A percentile compares a stretch with the other conserved stretches of the same genome.
Evolutionary conservation across 2,888 invertebrate genomes (phyloP).

Genomic region (Himalopsyche japonica): DNA sequence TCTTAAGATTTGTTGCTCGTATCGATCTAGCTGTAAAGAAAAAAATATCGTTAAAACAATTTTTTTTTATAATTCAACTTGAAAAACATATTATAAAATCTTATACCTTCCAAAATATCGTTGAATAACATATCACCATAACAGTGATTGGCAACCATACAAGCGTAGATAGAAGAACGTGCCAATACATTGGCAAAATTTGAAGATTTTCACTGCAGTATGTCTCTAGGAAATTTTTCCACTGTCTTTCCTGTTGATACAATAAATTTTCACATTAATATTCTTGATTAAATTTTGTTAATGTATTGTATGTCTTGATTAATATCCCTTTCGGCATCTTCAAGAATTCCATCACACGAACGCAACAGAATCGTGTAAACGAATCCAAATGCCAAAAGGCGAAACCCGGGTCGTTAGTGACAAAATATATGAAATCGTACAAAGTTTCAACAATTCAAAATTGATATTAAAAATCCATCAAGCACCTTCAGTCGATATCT

Average conservation of each 20-base stretch:
- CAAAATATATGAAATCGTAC: no score
- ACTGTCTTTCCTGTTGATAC: slow-evolving; percentile 64
- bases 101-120: slow-evolving; percentile 66
- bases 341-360: no score
- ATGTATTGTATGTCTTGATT: no score
- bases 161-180: slow-evolving; percentile 71
- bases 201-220: slow-evolving; percentile 73
- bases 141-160: slow-evolving; percentile 75
- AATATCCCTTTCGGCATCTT: no score
- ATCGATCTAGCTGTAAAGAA: slow-evolving; percentile 62
- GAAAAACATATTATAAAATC: slow-evolving; percentile 48
- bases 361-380: no score
- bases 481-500: no score
- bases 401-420: no score
- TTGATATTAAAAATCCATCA: no score
- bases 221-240: slow-evolving; percentile 75
- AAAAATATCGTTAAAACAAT: background rate
- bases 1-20: slow-evolving; percentile 64
- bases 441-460: no score
- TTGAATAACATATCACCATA: slow-evolving; percentile 74
- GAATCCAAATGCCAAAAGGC: no score
- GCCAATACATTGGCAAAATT: slow-evolving; percentile 75
- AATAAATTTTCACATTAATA: background rate
- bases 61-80: background rate
- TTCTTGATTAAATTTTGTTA: background rate